Evolutionary conservation across 2,888 invertebrate species (phyloP).

Genomic region (Metopia argyrocephala): DNA sequence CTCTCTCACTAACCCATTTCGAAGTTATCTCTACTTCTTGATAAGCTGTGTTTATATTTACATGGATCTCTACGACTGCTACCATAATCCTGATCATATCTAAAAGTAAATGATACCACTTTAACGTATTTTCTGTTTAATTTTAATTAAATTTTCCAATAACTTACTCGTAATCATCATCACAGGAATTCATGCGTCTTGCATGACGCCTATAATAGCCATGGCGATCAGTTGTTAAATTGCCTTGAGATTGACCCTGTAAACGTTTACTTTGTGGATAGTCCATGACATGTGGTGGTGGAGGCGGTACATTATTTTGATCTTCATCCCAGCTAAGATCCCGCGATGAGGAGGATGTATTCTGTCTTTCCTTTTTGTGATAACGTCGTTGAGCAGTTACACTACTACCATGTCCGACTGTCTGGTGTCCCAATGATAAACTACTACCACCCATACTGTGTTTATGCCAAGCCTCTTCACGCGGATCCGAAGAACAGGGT

Average conservation of each 20-base stretch:
- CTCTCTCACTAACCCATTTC: slow-evolving; percentile 72
- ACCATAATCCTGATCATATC: slow-evolving; percentile 77
- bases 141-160: background rate
- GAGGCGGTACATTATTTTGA: slow-evolving; percentile 71
- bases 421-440: slow-evolving; percentile 51
- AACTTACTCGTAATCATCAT: slow-evolving; percentile 86
- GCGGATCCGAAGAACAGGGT: slow-evolving; percentile 89
- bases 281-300: slow-evolving; percentile 69
- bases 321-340: slow-evolving; percentile 92
- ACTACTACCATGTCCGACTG: slow-evolving; percentile 54
- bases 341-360: slow-evolving; percentile 86
- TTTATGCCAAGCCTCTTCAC: slow-evolving; percentile 82
- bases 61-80: slow-evolving; percentile 71
- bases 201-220: slow-evolving; percentile 80
- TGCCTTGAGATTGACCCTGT: slow-evolving; percentile 56
- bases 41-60: slow-evolving; percentile 75
- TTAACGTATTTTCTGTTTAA: too few relatives aligned
- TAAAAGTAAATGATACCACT: slow-evolving; percentile 63
- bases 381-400: slow-evolving; percentile 76
- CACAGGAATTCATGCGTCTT: slow-evolving; percentile 82
- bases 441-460: slow-evolving; percentile 64
- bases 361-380: slow-evolving; percentile 81
- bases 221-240: slow-evolving; percentile 71
- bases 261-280: slow-evolving; percentile 78
- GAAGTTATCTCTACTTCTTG: slow-evolving; percentile 77